These are phyloP conservation scores for Bombus balteatus DNA, from an alignment of 1,140 invertebrate genomes.

Conservation along the genomic window DNA sequence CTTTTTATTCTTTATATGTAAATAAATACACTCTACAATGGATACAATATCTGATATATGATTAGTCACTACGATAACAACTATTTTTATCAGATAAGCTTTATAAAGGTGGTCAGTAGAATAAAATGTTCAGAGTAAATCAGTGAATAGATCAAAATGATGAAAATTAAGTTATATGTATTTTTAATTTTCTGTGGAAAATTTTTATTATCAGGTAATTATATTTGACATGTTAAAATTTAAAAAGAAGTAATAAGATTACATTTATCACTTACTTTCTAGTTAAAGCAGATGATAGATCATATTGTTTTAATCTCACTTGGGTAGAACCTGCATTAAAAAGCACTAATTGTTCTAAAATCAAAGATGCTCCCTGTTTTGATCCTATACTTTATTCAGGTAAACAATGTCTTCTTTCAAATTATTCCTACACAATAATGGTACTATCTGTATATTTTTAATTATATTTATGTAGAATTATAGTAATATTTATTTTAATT, in stretches of 20 bases:
- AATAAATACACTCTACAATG: neutral
- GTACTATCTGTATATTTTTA: neutral
- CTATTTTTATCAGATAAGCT: slow-evolving; percentile 56
- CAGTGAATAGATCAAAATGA: slow-evolving; percentile 26
- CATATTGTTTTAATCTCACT: slow-evolving; percentile 64
- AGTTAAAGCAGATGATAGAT: neutral
- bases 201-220: slow-evolving; percentile 33
- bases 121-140: neutral
- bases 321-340: slow-evolving; percentile 56
- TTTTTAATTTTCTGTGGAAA: neutral
- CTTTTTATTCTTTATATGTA: neutral
- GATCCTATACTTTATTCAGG: slow-evolving; percentile 34
- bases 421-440: neutral
- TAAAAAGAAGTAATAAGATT: neutral
- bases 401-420: slow-evolving; percentile 31
- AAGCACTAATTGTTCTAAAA: neutral
- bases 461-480: neutral
- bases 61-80: neutral
- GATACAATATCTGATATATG: neutral
- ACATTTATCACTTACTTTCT: slow-evolving; percentile 34
- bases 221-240: slow-evolving; percentile 5
- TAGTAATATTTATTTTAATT: neutral
- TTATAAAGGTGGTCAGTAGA: neutral
- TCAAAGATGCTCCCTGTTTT: slow-evolving; percentile 58
- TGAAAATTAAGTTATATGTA: neutral